Percentiles rank a stretch among this genome's conserved stretches.
These are phyloP conservation scores for Acanthiza pusilla DNA, from an alignment of 2,797 vertebrate genomes.

Conservation along the genomic window DNA sequence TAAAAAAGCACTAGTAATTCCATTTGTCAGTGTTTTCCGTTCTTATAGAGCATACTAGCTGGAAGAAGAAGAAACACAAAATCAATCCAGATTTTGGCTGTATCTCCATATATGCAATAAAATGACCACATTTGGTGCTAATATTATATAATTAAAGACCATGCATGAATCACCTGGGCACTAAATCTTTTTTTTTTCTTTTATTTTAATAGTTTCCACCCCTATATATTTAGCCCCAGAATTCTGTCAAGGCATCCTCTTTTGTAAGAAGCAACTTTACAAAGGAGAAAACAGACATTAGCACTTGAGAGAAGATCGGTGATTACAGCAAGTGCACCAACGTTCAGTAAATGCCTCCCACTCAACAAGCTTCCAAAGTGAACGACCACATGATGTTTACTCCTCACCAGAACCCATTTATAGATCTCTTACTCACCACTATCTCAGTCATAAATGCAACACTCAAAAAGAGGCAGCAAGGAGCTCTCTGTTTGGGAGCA, in stretches of 20 bases:
- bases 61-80: background rate
- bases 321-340: conserved; percentile 12
- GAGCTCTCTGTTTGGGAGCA: background rate
- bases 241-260: background rate
- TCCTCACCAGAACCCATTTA: conserved; percentile 69
- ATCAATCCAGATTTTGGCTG: background rate
- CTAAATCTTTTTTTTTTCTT: background rate
- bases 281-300: background rate
- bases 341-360: conserved; percentile 48
- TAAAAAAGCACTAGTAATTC: background rate
- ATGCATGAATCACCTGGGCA: background rate
- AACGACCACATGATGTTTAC: conserved; percentile 76
- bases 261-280: background rate
- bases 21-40: background rate
- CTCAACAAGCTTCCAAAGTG: conserved; percentile 55
- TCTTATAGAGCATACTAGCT: background rate
- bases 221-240: background rate
- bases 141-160: background rate
- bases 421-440: conserved; percentile 74
- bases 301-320: background rate
- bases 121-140: background rate
- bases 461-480: conserved; percentile 39
- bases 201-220: background rate
- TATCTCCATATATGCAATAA: background rate
- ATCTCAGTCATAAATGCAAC: background rate